Conservation (phyloP, 1,140 invertebrate genomes). For the Ostrea edulis region DNA sequence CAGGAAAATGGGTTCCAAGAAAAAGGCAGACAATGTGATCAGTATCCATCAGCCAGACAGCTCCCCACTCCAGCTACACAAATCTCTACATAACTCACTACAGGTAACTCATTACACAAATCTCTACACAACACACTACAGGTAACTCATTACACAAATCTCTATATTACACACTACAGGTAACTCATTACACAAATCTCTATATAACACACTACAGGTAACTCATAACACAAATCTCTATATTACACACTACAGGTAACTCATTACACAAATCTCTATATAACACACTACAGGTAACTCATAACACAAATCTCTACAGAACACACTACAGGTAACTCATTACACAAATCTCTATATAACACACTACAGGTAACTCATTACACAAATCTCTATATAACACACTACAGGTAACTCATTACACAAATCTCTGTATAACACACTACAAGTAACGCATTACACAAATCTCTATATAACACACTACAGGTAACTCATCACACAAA, state of each 20-base stretch:
- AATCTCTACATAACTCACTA: neutral
- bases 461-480: too few species aligned
- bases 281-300: too few species aligned
- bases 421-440: too few species aligned
- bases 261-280: neutral
- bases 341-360: too few species aligned
- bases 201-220: neutral
- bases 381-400: too few species aligned
- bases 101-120: neutral
- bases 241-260: too few species aligned
- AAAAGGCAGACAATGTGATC: neutral
- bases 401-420: too few species aligned
- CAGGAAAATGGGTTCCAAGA: neutral
- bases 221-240: neutral
- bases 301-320: neutral
- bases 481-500: too few species aligned
- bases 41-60: neutral
- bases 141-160: neutral
- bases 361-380: too few species aligned
- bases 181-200: neutral
- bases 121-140: slow-evolving; percentile 1
- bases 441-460: too few species aligned
- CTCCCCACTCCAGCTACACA: neutral
- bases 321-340: neutral
- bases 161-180: too few species aligned